Conservation (phyloP, 2,888 invertebrate genomes). For the Nemotelus pantherinus region DNA sequence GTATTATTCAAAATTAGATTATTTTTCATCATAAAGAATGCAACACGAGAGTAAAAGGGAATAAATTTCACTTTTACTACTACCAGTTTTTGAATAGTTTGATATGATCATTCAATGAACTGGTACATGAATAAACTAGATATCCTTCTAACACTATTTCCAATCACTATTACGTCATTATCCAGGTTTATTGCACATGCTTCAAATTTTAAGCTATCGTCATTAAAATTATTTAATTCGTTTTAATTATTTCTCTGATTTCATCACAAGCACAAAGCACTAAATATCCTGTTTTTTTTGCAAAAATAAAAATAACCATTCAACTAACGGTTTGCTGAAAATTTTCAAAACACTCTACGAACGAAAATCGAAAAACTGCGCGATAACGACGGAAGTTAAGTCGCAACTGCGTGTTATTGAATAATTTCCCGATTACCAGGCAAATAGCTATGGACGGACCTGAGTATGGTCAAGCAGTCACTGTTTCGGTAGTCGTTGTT, state of each 20-base stretch:
- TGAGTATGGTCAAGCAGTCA: too few species aligned
- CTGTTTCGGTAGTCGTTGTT: neutral
- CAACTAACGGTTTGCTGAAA: neutral
- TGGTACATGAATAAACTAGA: too few species aligned
- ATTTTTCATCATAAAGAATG: too few species aligned
- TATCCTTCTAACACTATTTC: too few species aligned
- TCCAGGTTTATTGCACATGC: neutral
- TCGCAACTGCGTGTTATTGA: constrained; percentile 39
- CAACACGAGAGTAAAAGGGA: too few species aligned
- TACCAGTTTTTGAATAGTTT: too few species aligned
- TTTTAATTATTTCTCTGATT: neutral
- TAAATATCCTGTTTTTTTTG: neutral
- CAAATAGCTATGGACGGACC: too few species aligned
- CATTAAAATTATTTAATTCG: neutral
- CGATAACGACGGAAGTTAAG: constrained; percentile 38
- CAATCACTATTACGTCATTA: too few species aligned
- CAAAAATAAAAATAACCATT: neutral
- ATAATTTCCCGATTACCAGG: constrained; percentile 30
- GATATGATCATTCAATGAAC: too few species aligned
- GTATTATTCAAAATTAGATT: too few species aligned
- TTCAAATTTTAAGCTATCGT: neutral
- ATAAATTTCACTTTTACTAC: too few species aligned
- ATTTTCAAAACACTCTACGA: neutral
- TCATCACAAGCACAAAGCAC: neutral
- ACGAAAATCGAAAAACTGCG: neutral